Evolutionary conservation across 1,140 invertebrate species (phyloP).

Genomic region (Cyrtorhinus lividipennis): DNA sequence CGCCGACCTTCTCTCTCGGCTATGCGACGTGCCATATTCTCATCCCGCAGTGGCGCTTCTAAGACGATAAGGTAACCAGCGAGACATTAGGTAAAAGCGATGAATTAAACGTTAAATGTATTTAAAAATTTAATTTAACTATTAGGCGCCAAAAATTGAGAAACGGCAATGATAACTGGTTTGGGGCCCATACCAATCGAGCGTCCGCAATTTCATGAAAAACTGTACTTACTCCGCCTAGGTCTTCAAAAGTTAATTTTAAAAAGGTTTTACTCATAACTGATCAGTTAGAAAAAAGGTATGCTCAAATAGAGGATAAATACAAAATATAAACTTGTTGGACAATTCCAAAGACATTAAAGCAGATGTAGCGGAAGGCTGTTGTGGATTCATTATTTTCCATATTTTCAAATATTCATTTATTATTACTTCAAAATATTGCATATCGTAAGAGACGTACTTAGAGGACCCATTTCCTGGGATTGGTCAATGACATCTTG

Average conservation of each 20-base stretch:
- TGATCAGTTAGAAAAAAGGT: neutral
- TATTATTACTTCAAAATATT: neutral
- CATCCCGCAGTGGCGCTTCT: slow-evolving; percentile 34
- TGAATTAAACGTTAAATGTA: neutral
- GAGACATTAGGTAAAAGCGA: neutral
- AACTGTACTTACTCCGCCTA: neutral
- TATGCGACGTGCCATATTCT: slow-evolving; percentile 56
- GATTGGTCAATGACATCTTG: slow-evolving; percentile 88
- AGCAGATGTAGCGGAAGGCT: neutral
- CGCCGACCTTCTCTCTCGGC: slow-evolving; percentile 81
- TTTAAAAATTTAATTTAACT: neutral
- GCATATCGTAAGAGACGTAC: slow-evolving; percentile 27
- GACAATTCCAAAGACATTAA: neutral
- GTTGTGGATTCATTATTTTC: neutral
- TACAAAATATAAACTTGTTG: neutral
- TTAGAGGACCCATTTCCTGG: slow-evolving; percentile 61
- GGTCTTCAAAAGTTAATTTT: no score
- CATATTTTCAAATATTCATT: neutral
- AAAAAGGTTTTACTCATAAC: no score
- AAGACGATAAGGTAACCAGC: neutral
- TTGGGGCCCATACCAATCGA: neutral
- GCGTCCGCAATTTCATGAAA: neutral
- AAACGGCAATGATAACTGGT: neutral
- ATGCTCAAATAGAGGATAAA: neutral
- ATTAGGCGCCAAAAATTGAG: neutral